These are phyloP conservation scores for Streblospio benedicti DNA, from an alignment of 1,140 invertebrate species.

Conservation along the genomic window DNA sequence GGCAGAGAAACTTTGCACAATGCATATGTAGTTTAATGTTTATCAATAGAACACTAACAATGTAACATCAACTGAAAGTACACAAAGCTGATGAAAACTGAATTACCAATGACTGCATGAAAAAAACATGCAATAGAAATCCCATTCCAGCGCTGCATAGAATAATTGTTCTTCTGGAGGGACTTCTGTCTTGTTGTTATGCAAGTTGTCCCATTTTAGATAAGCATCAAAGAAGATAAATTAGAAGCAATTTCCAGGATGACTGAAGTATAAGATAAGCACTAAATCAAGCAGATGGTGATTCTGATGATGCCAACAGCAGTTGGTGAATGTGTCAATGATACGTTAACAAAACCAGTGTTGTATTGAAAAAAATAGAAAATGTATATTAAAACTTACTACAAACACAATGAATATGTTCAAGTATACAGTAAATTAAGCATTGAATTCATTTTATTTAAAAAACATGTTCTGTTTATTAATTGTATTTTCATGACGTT, in stretches of 20 bases:
- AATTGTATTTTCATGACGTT: too few species aligned
- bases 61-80: too few species aligned
- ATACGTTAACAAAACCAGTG: not conserved
- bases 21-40: too few species aligned
- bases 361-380: not conserved
- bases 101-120: slow-evolving; percentile 27
- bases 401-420: not conserved
- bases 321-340: slow-evolving; percentile 8
- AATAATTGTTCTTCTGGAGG: slow-evolving; percentile 26
- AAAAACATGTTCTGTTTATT: too few species aligned
- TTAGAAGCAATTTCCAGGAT: slow-evolving; percentile 32
- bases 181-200: not conserved
- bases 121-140: slow-evolving; percentile 35
- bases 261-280: slow-evolving; percentile 21
- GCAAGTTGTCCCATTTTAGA: slow-evolving; percentile 20
- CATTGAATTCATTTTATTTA: too few species aligned
- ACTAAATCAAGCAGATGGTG: not conserved
- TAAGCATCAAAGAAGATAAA: slow-evolving; percentile 39
- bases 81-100: too few species aligned
- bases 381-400: not conserved
- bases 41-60: too few species aligned
- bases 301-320: too few species aligned
- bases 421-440: not conserved
- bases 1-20: too few species aligned
- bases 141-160: slow-evolving; percentile 35